phyloP scores from a whole-genome alignment of 2,888 invertebrate genomes.

The Oligia strigilis region DNA sequence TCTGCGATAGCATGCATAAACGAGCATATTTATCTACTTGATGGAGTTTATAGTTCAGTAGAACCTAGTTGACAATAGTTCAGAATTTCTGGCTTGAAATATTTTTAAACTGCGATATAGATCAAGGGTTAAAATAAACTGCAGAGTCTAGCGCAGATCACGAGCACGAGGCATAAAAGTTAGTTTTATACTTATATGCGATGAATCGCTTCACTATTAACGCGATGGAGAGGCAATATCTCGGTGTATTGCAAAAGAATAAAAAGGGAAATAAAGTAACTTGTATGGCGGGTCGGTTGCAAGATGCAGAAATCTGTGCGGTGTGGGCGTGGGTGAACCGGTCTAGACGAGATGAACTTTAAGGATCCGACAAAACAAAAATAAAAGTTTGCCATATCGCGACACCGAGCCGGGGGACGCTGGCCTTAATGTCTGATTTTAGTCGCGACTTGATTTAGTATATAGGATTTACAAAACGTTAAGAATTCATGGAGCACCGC shows the following conservation, averaged over 20 bases:
- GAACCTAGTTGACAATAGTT: conserved; percentile 7
- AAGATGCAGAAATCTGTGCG: conserved; percentile 90
- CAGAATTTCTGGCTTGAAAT: neutral
- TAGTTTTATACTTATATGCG: conserved; percentile 67
- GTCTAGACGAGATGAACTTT: conserved; percentile 90
- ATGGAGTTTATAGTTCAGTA: conserved; percentile 19
- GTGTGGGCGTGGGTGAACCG: conserved; percentile 88
- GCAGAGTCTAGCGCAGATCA: conserved; percentile 38
- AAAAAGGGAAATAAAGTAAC: conserved; percentile 88
- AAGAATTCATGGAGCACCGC: conserved; percentile 39
- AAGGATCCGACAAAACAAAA: conserved; percentile 87
- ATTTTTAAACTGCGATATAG: conserved; percentile 24
- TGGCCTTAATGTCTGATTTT: conserved; percentile 81
- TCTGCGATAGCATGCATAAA: conserved; percentile 35
- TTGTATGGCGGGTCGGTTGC: conserved; percentile 88
- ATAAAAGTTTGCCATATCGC: conserved; percentile 84
- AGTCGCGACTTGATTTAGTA: conserved; percentile 70
- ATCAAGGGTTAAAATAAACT: conserved; percentile 55
- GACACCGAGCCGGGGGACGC: conserved; percentile 80
- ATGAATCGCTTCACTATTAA: conserved; percentile 83
- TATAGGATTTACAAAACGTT: conserved; percentile 63
- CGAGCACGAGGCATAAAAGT: conserved; percentile 69
- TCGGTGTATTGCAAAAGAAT: conserved; percentile 86
- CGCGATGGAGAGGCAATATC: conserved; percentile 82
- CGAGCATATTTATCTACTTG: conserved; percentile 16